Conservation (phyloP, 2,113 vertebrate genomes). For the Epinephelus fuscoguttatus region DNA sequence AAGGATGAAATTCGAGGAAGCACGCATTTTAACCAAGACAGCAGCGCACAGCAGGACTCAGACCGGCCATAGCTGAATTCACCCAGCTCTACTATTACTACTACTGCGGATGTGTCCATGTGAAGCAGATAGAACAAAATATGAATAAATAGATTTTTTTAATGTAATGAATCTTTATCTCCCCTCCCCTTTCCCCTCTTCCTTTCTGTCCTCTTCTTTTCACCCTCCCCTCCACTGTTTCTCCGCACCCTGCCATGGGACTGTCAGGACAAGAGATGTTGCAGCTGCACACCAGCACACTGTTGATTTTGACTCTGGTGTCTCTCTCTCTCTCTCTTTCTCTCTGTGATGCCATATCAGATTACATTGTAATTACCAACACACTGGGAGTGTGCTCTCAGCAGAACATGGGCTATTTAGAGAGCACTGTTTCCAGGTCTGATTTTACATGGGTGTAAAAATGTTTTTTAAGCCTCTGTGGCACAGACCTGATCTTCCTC, state of each 20-base stretch:
- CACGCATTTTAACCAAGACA: slow-evolving; percentile 44
- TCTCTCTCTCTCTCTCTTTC: slow-evolving; percentile 17
- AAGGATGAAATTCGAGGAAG: slow-evolving; percentile 38
- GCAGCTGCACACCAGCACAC: slow-evolving; percentile 68
- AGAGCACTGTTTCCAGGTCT: slow-evolving; percentile 58
- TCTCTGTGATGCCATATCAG: slow-evolving; percentile 70
- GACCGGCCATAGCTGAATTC: slow-evolving; percentile 37
- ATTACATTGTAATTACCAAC: slow-evolving; percentile 75
- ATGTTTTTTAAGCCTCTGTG: slow-evolving; percentile 49
- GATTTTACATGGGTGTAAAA: slow-evolving; percentile 52
- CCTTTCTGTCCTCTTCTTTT: slow-evolving; percentile 20
- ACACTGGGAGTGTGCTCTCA: slow-evolving; percentile 43
- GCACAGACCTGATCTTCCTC: slow-evolving; percentile 47
- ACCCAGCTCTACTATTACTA: slow-evolving; percentile 37
- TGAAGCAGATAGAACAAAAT: slow-evolving; percentile 35
- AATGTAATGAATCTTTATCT: slow-evolving; percentile 36
- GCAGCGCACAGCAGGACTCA: slow-evolving; percentile 31
- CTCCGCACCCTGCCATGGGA: slow-evolving; percentile 37
- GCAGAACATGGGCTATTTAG: slow-evolving; percentile 48
- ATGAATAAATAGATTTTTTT: slow-evolving; percentile 33
- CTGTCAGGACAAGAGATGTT: slow-evolving; percentile 57
- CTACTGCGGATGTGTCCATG: slow-evolving; percentile 49
- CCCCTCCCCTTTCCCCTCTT: slow-evolving; percentile 19
- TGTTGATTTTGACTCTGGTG: slow-evolving; percentile 53
- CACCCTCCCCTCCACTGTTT: neutral